These are phyloP conservation scores for Parambassis ranga DNA, from an alignment of 2,797 vertebrate genomes.

Conservation along the genomic window DNA sequence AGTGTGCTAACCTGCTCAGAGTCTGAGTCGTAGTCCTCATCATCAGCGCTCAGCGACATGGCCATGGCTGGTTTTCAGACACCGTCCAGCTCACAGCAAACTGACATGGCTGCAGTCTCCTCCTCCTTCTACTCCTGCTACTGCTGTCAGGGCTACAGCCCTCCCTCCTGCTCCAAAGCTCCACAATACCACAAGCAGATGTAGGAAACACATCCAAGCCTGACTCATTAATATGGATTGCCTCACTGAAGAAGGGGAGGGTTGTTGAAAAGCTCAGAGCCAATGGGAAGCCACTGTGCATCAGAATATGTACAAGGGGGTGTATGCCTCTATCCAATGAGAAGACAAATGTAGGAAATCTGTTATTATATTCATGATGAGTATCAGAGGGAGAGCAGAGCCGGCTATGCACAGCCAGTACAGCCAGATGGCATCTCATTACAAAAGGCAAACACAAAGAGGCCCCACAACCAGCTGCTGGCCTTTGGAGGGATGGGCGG, in stretches of 20 bases:
- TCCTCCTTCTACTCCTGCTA: constrained; percentile 74
- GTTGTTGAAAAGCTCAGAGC: constrained; percentile 50
- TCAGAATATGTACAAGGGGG: constrained; percentile 47
- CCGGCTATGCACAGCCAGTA: constrained; percentile 55
- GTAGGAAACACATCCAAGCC: constrained; percentile 72
- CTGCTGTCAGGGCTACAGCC: constrained; percentile 77
- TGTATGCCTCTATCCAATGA: constrained; percentile 54
- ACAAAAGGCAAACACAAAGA: constrained; percentile 78
- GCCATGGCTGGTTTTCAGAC: constrained; percentile 88
- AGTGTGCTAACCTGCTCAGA: constrained; percentile 87
- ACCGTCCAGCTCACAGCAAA: constrained; percentile 82
- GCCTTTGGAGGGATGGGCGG: constrained; percentile 46
- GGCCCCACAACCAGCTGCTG: constrained; percentile 71
- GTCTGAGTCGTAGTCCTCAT: constrained; percentile 95
- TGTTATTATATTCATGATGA: constrained; percentile 67
- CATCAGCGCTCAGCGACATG: constrained; percentile 94
- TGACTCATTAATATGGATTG: constrained; percentile 84
- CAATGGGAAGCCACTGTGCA: constrained; percentile 71
- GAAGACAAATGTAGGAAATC: constrained; percentile 29
- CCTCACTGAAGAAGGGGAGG: constrained; percentile 78
- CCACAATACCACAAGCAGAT: constrained; percentile 76
- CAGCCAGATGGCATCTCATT: constrained; percentile 78
- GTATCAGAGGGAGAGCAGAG: constrained; percentile 50
- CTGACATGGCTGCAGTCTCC: constrained; percentile 90
- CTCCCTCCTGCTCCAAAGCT: constrained; percentile 77